Conservation (phyloP, 2,797 vertebrate species). For the Eulemur rubriventer region DNA sequence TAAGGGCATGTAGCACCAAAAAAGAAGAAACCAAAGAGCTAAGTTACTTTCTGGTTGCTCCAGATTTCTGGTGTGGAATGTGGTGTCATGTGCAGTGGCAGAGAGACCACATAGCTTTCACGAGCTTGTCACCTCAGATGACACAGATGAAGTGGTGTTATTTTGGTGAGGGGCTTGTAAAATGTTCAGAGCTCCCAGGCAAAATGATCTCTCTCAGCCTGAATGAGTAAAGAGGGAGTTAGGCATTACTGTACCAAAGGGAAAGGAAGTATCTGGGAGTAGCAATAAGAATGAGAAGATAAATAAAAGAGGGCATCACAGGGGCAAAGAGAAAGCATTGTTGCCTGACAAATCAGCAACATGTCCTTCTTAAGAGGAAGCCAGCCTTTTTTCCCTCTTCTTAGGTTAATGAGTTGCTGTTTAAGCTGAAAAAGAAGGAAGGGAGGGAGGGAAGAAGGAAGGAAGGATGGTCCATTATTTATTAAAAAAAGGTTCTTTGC, state of each 20-base stretch:
- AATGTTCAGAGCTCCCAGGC: not conserved
- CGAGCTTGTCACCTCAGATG: not conserved
- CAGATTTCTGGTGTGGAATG: not conserved
- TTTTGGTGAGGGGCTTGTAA: conserved; percentile 7
- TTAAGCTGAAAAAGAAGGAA: not conserved
- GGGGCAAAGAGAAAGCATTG: not conserved
- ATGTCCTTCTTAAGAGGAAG: not conserved
- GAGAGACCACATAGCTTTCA: not conserved
- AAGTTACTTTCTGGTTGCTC: not conserved
- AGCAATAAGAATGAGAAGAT: not conserved
- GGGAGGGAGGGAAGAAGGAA: not conserved
- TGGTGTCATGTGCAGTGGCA: not conserved
- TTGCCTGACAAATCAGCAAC: not conserved
- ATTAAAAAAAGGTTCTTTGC: not conserved
- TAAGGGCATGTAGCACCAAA: not conserved
- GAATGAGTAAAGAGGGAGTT: not conserved
- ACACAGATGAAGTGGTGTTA: not conserved
- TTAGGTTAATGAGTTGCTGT: not conserved
- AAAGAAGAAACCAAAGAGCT: not conserved
- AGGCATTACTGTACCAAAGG: not conserved
- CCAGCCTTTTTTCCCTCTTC: not conserved
- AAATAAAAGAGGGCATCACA: not conserved
- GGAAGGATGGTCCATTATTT: not conserved
- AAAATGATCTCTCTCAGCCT: not conserved
- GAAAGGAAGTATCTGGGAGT: not conserved